A percentile compares a stretch with the other conserved stretches of the same genome.
These are phyloP conservation scores for Peromyscus leucopus DNA, from an alignment of 2,113 vertebrate species.

Conservation along the genomic window DNA sequence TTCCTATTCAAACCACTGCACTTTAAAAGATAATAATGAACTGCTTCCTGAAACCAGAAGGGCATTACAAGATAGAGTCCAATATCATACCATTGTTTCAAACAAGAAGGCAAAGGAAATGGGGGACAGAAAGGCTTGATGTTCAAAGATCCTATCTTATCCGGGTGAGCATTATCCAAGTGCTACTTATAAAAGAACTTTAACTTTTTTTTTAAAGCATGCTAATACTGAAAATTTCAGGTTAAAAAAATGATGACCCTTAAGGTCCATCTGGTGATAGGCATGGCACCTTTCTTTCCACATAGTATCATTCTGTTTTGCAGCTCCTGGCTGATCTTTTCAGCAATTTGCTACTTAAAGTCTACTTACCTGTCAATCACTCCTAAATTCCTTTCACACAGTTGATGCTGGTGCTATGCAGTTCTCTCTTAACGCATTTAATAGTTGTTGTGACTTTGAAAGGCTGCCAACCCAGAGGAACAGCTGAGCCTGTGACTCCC, in stretches of 20 bases:
- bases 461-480: conserved; percentile 42
- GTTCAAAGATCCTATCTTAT: neutral
- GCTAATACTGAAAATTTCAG: conserved; percentile 9
- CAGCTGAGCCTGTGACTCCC: conserved; percentile 34
- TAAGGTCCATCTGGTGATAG: neutral
- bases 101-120: neutral
- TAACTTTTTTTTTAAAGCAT: neutral
- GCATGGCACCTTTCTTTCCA: conserved; percentile 18
- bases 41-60: conserved; percentile 16
- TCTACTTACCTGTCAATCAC: conserved; percentile 71
- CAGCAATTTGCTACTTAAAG: conserved; percentile 63
- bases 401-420: conserved; percentile 53
- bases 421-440: conserved; percentile 62
- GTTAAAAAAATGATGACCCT: neutral
- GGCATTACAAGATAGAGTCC: neutral
- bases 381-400: conserved; percentile 66
- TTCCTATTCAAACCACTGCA: neutral
- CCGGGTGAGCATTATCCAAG: neutral
- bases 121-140: neutral
- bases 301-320: conserved; percentile 38
- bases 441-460: conserved; percentile 53
- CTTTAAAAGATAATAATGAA: neutral
- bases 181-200: neutral
- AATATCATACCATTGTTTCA: neutral
- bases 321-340: conserved; percentile 41